phyloP scores from a whole-genome alignment of 2,888 invertebrate species.

The Colletes collaris region DNA sequence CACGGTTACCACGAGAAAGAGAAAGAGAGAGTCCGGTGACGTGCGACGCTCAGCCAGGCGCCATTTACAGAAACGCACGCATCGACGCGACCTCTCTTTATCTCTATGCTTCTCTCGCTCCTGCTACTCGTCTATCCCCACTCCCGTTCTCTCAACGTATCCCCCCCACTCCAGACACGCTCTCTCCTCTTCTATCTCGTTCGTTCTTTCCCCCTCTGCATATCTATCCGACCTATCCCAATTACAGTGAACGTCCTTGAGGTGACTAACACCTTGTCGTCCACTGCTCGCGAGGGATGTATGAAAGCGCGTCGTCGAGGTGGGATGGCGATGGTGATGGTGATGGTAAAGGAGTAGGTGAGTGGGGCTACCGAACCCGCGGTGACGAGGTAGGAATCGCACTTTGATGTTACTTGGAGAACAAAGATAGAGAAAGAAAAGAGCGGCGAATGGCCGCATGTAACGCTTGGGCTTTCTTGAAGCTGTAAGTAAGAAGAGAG shows the following conservation, averaged over 20 bases:
- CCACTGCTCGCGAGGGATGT: constrained; percentile 53
- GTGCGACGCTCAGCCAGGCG: constrained; percentile 74
- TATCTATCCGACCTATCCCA: constrained; percentile 80
- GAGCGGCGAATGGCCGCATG: constrained; percentile 46
- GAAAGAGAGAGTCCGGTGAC: constrained; percentile 66
- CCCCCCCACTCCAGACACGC: constrained; percentile 14
- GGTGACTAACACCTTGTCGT: constrained; percentile 76
- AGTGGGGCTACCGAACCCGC: constrained; percentile 52
- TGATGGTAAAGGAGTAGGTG: constrained; percentile 37
- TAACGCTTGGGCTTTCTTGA: constrained; percentile 56
- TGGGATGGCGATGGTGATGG: constrained; percentile 39
- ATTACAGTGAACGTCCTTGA: constrained; percentile 81
- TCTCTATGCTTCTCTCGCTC: constrained; percentile 16
- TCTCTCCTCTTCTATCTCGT: background rate
- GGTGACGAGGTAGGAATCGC: constrained; percentile 46
- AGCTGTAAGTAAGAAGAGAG: constrained; percentile 45
- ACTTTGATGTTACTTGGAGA: constrained; percentile 35
- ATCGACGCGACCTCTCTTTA: constrained; percentile 59
- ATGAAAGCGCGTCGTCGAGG: constrained; percentile 48
- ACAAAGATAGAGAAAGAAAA: constrained; percentile 52
- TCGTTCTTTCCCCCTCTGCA: constrained; percentile 37
- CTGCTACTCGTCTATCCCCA: constrained; percentile 13
- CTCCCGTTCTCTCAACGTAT: constrained; percentile 22
- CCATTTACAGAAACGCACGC: constrained; percentile 77
- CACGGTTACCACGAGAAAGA: constrained; percentile 49